A percentile compares a stretch with the other conserved stretches of the same genome.
Conservation (phyloP, 2,888 invertebrate genomes). For the Drosophila algonquin region DNA sequence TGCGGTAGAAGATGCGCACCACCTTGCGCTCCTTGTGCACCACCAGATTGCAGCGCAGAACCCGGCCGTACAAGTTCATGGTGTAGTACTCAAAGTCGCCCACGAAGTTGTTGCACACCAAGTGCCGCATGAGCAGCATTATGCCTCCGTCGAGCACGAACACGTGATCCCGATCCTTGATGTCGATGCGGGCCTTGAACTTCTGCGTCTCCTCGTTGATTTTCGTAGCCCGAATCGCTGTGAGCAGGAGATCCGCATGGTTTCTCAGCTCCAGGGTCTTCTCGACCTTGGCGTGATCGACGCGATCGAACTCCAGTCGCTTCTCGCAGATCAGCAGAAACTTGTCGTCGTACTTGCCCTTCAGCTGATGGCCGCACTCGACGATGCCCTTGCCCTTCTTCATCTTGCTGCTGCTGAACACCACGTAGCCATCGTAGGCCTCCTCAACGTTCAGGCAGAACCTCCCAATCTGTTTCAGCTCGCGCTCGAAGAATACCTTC, state of each 20-base stretch:
- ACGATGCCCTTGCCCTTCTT: constrained; percentile 64
- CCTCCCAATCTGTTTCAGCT: constrained; percentile 71
- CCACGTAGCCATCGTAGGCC: constrained; percentile 79
- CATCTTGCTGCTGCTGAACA: constrained; percentile 77
- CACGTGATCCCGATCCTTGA: constrained; percentile 74
- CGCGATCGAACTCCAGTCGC: constrained; percentile 76
- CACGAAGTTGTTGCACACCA: constrained; percentile 71
- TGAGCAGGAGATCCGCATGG: constrained; percentile 64
- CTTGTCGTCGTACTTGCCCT: constrained; percentile 77
- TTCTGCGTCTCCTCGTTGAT: constrained; percentile 76
- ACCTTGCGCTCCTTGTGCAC: constrained; percentile 68
- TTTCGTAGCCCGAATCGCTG: constrained; percentile 71
- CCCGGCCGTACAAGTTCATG: constrained; percentile 75
- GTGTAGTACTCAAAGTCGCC: constrained; percentile 78
- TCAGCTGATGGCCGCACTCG: constrained; percentile 72
- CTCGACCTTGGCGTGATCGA: constrained; percentile 74
- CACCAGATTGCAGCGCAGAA: constrained; percentile 69
- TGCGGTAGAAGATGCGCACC: constrained; percentile 76
- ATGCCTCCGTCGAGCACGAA: constrained; percentile 80
- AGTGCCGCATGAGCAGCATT: constrained; percentile 77
- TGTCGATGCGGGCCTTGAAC: constrained; percentile 74
- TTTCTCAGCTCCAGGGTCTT: constrained; percentile 72
- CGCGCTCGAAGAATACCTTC: constrained; percentile 77
- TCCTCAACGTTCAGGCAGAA: constrained; percentile 76
- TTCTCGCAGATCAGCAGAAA: constrained; percentile 77